Evolutionary conservation across 2,797 vertebrate genomes (phyloP).

Genomic region (Adrianichthys oophorus): DNA sequence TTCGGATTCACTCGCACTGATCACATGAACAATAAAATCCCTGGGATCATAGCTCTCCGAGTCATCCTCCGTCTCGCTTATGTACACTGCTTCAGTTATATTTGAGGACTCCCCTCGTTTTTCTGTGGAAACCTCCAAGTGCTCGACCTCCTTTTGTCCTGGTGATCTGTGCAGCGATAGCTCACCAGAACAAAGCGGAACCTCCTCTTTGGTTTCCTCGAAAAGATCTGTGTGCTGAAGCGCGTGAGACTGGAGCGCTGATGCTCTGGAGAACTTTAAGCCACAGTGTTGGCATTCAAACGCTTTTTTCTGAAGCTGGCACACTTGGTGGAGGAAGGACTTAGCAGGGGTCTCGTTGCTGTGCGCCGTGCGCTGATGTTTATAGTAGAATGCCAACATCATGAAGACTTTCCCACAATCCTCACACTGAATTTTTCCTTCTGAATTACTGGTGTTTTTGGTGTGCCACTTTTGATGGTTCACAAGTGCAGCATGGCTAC

Average conservation of each 20-base stretch:
- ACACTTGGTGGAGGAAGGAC: conserved; percentile 80
- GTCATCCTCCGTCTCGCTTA: conserved; percentile 54
- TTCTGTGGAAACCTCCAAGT: conserved; percentile 2
- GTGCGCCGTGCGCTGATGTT: conserved; percentile 76
- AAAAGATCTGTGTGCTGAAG: conserved; percentile 76
- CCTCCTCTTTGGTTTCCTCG: conserved; percentile 55
- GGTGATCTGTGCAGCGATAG: conserved; percentile 28
- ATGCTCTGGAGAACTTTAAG: conserved; percentile 78
- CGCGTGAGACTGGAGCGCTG: conserved; percentile 80
- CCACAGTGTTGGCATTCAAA: conserved; percentile 81
- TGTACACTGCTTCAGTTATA: conserved; percentile 15
- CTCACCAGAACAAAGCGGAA: background rate
- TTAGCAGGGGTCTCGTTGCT: conserved; percentile 76
- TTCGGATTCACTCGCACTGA: conserved; percentile 74
- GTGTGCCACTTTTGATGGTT: conserved; percentile 74
- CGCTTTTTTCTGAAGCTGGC: conserved; percentile 81
- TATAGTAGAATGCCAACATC: conserved; percentile 74
- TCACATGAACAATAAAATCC: conserved; percentile 75
- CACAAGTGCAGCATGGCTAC: conserved; percentile 62
- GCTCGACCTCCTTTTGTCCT: conserved; percentile 23
- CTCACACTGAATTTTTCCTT: conserved; percentile 71
- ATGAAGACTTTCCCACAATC: conserved; percentile 80
- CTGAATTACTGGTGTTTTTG: conserved; percentile 48
- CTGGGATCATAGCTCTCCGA: conserved; percentile 59
- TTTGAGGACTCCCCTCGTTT: conserved; percentile 15